Percentiles rank a stretch among this genome's conserved stretches.
phyloP scores from a whole-genome alignment of 2,113 vertebrate species.

The Abramis brama region DNA sequence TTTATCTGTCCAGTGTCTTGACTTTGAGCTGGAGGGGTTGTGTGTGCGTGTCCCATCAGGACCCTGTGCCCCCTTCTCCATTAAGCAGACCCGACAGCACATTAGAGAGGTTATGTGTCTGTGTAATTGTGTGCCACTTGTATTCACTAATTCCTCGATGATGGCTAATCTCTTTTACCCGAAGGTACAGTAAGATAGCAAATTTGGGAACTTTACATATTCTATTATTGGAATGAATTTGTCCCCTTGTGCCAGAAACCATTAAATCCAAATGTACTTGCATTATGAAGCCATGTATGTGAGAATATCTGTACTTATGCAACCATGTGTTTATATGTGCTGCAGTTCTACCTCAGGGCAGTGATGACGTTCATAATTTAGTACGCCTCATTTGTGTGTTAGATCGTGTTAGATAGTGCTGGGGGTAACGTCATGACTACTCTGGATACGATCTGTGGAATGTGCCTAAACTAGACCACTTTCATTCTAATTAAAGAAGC shows the following conservation, averaged over 20 bases:
- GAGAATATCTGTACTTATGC: neutral
- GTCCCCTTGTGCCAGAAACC: conserved; percentile 68
- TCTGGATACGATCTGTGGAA: neutral
- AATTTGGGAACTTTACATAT: conserved; percentile 68
- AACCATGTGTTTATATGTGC: neutral
- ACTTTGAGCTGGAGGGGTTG: conserved; percentile 53
- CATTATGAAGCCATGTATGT: neutral
- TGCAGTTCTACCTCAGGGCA: neutral
- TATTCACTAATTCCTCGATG: conserved; percentile 72
- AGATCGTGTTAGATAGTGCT: conserved; percentile 34
- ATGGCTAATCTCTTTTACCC: conserved; percentile 69
- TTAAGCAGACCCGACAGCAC: conserved; percentile 72
- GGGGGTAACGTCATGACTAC: conserved; percentile 56
- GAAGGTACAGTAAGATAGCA: conserved; percentile 67
- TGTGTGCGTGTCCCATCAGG: conserved; percentile 57
- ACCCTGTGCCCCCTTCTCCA: conserved; percentile 55
- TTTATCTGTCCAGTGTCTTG: conserved; percentile 65
- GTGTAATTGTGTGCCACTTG: conserved; percentile 70
- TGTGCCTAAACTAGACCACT: conserved; percentile 21
- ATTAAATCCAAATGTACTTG: conserved; percentile 67
- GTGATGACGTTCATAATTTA: neutral
- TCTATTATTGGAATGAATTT: conserved; percentile 73
- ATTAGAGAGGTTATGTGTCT: conserved; percentile 65
- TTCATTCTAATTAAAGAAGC: neutral
- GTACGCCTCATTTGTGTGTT: neutral